phyloP scores from a whole-genome alignment of 2,797 vertebrate species.

The Acestrorhynchus altus region DNA sequence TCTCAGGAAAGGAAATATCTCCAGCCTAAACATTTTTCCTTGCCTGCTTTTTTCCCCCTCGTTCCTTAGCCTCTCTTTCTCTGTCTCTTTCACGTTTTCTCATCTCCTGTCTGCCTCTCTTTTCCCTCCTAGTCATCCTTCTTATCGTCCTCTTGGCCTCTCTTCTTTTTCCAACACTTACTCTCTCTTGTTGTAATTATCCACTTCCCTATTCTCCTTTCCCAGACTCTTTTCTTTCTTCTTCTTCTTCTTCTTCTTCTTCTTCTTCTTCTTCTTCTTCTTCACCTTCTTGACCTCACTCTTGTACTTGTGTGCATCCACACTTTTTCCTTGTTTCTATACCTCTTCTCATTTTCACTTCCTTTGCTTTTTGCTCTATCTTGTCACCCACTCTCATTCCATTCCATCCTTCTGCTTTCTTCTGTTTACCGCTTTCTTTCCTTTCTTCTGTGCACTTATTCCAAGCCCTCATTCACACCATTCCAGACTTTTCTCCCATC shows the following conservation, averaged over 20 bases:
- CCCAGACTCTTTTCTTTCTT: background rate
- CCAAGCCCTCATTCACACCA: no score
- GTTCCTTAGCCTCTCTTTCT: conserved; percentile 47
- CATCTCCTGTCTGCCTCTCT: conserved; percentile 33
- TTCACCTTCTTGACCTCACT: background rate
- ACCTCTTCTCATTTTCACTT: conserved; percentile 31
- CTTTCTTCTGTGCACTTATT: no score
- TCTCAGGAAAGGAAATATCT: conserved; percentile 91
- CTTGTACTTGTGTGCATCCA: no score
- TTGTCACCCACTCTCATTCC: background rate
- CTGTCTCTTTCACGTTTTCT: conserved; percentile 38
- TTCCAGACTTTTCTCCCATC: no score
- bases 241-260: background rate
- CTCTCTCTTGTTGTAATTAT: background rate
- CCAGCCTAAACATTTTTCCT: conserved; percentile 75
- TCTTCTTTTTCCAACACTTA: conserved; percentile 49
- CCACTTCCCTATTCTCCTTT: background rate
- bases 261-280: background rate
- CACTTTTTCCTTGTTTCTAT: no score
- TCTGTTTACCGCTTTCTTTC: no score
- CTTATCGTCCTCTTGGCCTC: background rate
- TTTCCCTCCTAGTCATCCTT: conserved; percentile 57
- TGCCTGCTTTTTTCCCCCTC: conserved; percentile 55
- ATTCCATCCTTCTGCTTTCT: no score
- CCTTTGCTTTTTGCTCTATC: background rate